Percentiles rank a stretch among this genome's conserved stretches.
Evolutionary conservation across 2,888 invertebrate genomes (phyloP).

Genomic region (Luffia ferchaultella): DNA sequence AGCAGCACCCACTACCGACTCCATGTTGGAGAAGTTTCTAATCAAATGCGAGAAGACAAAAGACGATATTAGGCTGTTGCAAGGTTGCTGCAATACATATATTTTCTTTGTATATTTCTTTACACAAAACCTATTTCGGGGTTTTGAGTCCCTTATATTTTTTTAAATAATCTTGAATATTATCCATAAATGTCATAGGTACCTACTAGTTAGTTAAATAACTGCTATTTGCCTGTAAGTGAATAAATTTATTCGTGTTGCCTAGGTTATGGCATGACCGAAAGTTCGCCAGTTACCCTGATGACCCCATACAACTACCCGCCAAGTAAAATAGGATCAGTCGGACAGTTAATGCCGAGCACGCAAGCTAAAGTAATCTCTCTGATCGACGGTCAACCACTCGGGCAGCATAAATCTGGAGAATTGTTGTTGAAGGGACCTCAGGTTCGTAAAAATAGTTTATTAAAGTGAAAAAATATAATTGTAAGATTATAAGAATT

Average conservation of each 20-base stretch:
- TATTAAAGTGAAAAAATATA: not conserved
- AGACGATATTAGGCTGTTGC: conserved; percentile 50
- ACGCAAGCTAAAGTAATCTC: conserved; percentile 73
- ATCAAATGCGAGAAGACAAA: conserved; percentile 62
- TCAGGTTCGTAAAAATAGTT: conserved; percentile 60
- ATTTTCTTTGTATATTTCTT: not conserved
- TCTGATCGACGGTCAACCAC: conserved; percentile 56
- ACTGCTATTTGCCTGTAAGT: not conserved
- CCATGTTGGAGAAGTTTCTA: conserved; percentile 69
- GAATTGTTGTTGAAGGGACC: conserved; percentile 79
- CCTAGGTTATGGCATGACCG: conserved; percentile 75
- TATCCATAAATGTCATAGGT: not conserved
- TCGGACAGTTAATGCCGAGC: conserved; percentile 72
- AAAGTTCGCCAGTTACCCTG: conserved; percentile 71
- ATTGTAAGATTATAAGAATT: not conserved
- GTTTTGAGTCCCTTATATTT: not conserved
- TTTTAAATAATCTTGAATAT: not conserved
- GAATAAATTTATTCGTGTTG: not conserved
- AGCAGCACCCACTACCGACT: conserved; percentile 76
- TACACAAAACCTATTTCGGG: not conserved
- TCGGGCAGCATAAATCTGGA: conserved; percentile 72
- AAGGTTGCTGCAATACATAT: conserved; percentile 35
- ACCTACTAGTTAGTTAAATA: no score
- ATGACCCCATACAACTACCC: conserved; percentile 67
- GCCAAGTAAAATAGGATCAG: conserved; percentile 70